Evolutionary conservation across 2,113 vertebrate genomes (phyloP).

Genomic region (Channa argus): DNA sequence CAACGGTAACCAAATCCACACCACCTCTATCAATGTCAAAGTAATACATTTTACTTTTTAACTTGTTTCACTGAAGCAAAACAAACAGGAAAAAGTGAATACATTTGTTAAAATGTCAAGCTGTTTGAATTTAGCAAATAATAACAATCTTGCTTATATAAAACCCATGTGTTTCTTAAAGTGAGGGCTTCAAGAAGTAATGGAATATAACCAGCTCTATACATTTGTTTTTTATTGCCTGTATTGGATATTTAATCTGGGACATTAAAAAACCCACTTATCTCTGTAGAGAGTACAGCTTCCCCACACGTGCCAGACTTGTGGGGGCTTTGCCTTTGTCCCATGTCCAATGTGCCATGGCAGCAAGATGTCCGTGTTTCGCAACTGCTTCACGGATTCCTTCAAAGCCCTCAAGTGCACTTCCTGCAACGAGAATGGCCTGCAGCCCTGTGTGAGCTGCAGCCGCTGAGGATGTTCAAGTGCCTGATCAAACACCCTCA

Average conservation of each 20-base stretch:
- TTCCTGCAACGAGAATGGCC: slow-evolving; percentile 96
- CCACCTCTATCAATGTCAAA: too few species aligned
- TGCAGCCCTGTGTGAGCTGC: slow-evolving; percentile 93
- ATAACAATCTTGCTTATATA: too few species aligned
- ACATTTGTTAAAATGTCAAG: neutral
- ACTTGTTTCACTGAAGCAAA: too few species aligned
- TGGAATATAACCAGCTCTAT: neutral
- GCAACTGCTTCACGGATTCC: slow-evolving; percentile 98
- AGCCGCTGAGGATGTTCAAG: slow-evolving; percentile 76
- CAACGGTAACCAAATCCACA: too few species aligned
- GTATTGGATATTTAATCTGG: neutral
- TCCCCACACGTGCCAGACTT: slow-evolving; percentile 90
- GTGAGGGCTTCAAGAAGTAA: neutral
- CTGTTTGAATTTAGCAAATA: neutral
- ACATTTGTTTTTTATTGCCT: neutral
- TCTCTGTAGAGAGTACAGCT: slow-evolving; percentile 91
- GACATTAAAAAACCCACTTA: neutral
- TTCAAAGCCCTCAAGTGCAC: slow-evolving; percentile 99
- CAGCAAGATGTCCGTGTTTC: slow-evolving; percentile 99
- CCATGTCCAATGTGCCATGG: slow-evolving; percentile 97
- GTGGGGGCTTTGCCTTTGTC: slow-evolving; percentile 95
- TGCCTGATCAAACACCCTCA: slow-evolving; percentile 65
- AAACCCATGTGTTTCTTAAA: neutral
- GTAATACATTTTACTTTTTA: too few species aligned
- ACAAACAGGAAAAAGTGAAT: too few species aligned